These are phyloP conservation scores for Bergia puertoricense DNA, from an alignment of 92 coral and sea anemone genomes.

Conservation along the genomic window DNA sequence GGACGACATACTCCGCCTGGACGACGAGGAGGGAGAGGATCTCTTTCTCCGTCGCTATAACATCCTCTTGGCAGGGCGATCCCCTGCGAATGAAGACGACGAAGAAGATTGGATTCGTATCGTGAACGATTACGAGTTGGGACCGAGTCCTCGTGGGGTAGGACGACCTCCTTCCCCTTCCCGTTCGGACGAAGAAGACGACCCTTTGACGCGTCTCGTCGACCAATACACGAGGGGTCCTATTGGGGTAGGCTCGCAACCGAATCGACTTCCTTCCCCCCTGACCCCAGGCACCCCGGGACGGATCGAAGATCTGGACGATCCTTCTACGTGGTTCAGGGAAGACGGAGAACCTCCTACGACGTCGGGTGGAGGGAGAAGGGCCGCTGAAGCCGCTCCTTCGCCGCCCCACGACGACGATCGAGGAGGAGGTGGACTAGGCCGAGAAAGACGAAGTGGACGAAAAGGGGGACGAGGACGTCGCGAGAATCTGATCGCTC, in stretches of 20 bases:
- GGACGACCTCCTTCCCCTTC: conserved; percentile 2
- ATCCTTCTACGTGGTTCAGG: too few relatives aligned
- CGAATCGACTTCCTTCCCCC: neutral
- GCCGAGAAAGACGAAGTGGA: neutral
- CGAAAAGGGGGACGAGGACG: conserved; percentile 10
- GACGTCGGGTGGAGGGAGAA: neutral
- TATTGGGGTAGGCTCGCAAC: too few relatives aligned
- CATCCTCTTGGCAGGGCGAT: conserved; percentile 8
- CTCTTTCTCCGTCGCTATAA: conserved; percentile 2
- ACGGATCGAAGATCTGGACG: neutral
- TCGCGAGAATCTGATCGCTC: conserved; percentile 6
- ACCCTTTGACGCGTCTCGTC: conserved; percentile 13
- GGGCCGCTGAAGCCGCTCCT: neutral
- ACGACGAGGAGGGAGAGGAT: neutral
- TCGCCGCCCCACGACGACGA: neutral
- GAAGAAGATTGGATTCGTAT: conserved; percentile 12
- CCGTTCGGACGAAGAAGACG: conserved; percentile 4
- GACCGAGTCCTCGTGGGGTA: conserved; percentile 2
- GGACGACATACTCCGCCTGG: neutral
- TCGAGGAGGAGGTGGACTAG: neutral
- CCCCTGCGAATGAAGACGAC: conserved; percentile 5
- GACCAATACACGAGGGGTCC: conserved; percentile 2
- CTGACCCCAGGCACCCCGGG: conserved; percentile 7
- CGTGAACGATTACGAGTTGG: neutral
- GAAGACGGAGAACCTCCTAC: neutral